phyloP scores from a whole-genome alignment of 2,797 vertebrate species.

The Tinamus major region DNA sequence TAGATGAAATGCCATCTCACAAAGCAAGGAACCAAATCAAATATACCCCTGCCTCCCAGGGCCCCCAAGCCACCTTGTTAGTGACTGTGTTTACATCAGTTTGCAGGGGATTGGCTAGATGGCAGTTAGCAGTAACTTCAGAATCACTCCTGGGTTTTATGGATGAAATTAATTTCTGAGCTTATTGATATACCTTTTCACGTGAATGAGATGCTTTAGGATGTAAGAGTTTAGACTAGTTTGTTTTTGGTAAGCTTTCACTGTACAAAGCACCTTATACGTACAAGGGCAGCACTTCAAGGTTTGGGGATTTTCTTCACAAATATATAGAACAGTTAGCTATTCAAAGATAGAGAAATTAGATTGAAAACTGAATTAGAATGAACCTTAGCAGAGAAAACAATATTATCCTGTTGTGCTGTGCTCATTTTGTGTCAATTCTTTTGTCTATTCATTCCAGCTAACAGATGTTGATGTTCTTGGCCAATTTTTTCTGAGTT shows the following conservation, averaged over 20 bases:
- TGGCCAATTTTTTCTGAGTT: background rate
- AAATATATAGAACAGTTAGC: background rate
- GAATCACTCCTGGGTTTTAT: background rate
- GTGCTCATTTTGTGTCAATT: background rate
- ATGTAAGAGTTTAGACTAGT: background rate
- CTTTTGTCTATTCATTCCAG: background rate
- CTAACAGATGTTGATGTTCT: background rate
- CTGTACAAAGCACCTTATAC: background rate
- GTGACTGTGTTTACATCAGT: background rate
- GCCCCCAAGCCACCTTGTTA: background rate
- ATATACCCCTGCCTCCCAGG: background rate
- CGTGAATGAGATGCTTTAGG: background rate
- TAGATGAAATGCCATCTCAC: background rate
- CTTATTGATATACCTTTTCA: background rate
- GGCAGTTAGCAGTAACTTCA: background rate
- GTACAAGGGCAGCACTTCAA: background rate
- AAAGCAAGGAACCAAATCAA: conserved; percentile 29
- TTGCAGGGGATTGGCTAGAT: background rate
- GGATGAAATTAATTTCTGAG: background rate
- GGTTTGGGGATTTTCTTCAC: background rate
- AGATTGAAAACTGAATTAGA: background rate
- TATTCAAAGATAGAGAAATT: background rate
- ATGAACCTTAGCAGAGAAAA: background rate
- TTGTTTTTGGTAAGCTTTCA: background rate
- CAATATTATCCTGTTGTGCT: background rate